A percentile compares a stretch with the other conserved stretches of the same genome.
These are phyloP conservation scores for Asteroscopus sphinx DNA, from an alignment of 2,888 invertebrate species.

Conservation along the genomic window DNA sequence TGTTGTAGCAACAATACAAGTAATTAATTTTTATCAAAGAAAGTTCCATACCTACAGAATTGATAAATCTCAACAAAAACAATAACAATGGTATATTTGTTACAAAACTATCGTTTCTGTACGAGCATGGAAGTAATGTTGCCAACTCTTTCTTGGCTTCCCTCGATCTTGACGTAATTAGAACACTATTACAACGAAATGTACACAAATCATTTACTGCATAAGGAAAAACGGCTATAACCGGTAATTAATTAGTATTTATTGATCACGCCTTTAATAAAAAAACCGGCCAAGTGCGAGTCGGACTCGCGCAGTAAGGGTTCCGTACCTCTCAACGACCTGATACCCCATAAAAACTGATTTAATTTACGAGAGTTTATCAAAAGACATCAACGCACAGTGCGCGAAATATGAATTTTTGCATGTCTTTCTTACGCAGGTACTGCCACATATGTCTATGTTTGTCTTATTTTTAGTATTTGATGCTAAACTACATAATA, in stretches of 20 bases:
- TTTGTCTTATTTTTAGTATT: too few species aligned
- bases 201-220: constrained; percentile 17
- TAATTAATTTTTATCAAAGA: constrained; percentile 28
- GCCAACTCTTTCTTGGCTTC: constrained; percentile 33
- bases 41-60: constrained; percentile 37
- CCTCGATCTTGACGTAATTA: constrained; percentile 42
- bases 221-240: constrained; percentile 4
- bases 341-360: too few species aligned
- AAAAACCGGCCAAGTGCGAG: too few species aligned
- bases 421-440: too few species aligned
- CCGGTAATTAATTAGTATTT: not conserved
- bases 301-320: too few species aligned
- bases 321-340: too few species aligned
- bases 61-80: constrained; percentile 46
- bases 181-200: constrained; percentile 31
- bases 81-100: constrained; percentile 54
- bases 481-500: too few species aligned
- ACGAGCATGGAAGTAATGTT: constrained; percentile 30
- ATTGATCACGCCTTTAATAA: not conserved
- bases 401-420: too few species aligned
- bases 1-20: constrained; percentile 1
- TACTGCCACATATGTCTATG: too few species aligned
- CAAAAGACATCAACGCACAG: too few species aligned
- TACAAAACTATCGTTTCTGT: constrained; percentile 48
- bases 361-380: too few species aligned